phyloP scores from a whole-genome alignment of 2,797 vertebrate genomes.

The Denticeps clupeoides region DNA sequence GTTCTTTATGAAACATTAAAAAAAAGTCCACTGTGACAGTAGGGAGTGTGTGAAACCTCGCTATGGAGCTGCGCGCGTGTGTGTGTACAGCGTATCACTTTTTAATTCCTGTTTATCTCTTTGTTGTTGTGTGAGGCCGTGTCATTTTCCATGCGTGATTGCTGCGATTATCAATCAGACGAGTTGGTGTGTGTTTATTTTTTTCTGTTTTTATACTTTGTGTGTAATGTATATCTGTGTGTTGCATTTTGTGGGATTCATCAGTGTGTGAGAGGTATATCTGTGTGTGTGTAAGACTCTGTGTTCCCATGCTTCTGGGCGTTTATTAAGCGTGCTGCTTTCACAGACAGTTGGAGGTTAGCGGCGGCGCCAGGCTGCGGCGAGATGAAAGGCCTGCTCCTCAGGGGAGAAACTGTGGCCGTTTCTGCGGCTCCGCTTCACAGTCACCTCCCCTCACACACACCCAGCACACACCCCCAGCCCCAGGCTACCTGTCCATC shows the following conservation, averaged over 20 bases:
- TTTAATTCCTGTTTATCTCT: too few species aligned
- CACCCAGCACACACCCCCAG: slow-evolving; percentile 25
- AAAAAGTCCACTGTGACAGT: too few species aligned
- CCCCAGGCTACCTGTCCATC: slow-evolving; percentile 51
- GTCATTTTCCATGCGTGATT: too few species aligned
- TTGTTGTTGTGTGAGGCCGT: too few species aligned
- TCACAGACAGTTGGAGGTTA: slow-evolving; percentile 74
- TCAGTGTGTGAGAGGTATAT: slow-evolving; percentile 11
- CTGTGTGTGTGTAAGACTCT: slow-evolving; percentile 22
- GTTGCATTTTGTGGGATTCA: slow-evolving; percentile 5
- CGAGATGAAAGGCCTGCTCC: slow-evolving; percentile 66
- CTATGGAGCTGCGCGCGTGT: too few species aligned
- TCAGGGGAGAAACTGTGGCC: slow-evolving; percentile 68
- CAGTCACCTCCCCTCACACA: slow-evolving; percentile 32
- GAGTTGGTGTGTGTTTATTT: too few species aligned
- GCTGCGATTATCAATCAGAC: too few species aligned
- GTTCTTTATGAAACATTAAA: too few species aligned
- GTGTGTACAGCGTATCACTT: too few species aligned
- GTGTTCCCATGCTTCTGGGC: slow-evolving; percentile 52
- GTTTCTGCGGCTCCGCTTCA: slow-evolving; percentile 50
- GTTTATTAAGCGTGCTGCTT: slow-evolving; percentile 65
- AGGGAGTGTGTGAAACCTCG: too few species aligned
- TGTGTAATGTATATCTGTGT: not conserved
- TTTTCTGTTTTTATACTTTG: not conserved
- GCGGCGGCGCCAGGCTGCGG: slow-evolving; percentile 71